Evolutionary conservation across 2,888 invertebrate genomes (phyloP).

Genomic region (Drosophila kuntzei): DNA sequence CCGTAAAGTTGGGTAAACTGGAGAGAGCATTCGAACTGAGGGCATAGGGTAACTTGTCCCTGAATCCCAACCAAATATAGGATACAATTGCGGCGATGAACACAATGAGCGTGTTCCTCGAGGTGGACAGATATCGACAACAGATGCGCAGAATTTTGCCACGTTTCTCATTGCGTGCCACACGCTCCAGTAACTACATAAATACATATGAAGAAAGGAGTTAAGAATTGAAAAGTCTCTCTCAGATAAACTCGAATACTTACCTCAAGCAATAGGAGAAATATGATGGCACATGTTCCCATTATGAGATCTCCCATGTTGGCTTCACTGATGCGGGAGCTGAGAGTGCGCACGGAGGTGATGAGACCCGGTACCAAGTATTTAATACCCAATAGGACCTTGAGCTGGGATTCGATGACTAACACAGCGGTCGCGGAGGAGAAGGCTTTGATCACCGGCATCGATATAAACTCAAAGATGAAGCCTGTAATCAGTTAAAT

Average conservation of each 20-base stretch:
- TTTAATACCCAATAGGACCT: conserved; percentile 90
- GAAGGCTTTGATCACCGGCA: conserved; percentile 94
- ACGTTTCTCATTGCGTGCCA: conserved; percentile 82
- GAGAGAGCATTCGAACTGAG: conserved; percentile 86
- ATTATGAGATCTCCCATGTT: conserved; percentile 89
- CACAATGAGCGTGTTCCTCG: conserved; percentile 92
- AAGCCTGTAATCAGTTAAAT: conserved; percentile 87
- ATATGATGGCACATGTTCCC: conserved; percentile 88
- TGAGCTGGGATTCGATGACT: conserved; percentile 91
- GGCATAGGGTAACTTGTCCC: conserved; percentile 88
- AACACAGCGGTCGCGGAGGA: conserved; percentile 93
- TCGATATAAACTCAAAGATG: conserved; percentile 93
- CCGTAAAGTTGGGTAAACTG: conserved; percentile 89
- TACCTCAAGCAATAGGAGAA: conserved; percentile 90
- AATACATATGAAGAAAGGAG: conserved; percentile 67
- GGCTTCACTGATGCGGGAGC: conserved; percentile 86
- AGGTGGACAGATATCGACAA: conserved; percentile 90
- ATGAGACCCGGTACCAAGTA: conserved; percentile 90
- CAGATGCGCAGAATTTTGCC: conserved; percentile 86
- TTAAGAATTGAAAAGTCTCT: neutral
- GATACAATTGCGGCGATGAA: conserved; percentile 88
- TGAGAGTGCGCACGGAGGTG: conserved; percentile 87
- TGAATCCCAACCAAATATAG: conserved; percentile 86
- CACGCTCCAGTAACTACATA: conserved; percentile 88
- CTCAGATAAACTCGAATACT: neutral